Percentiles rank a stretch among this genome's conserved stretches.
Conservation (phyloP, 2,888 invertebrate genomes). For the Epinotia nisella region DNA sequence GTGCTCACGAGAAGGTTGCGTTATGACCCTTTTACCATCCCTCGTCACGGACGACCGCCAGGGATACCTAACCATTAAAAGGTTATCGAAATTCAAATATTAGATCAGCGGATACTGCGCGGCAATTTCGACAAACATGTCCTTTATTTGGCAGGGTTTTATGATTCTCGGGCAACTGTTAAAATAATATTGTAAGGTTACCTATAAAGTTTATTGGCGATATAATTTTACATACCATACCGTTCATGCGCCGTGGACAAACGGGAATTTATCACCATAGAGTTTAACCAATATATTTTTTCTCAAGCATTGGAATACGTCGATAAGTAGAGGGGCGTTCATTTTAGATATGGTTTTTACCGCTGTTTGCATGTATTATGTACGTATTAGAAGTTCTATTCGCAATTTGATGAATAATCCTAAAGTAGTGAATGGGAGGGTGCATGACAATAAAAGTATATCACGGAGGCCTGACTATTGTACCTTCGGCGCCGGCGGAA, state of each 20-base stretch:
- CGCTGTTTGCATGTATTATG: background rate
- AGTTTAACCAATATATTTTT: background rate
- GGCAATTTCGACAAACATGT: conserved; percentile 50
- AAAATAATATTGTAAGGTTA: conserved; percentile 42
- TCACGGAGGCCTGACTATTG: conserved; percentile 78
- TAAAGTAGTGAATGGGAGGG: conserved; percentile 68
- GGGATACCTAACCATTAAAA: conserved; percentile 57
- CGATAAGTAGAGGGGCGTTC: too few relatives aligned
- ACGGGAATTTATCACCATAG: conserved; percentile 1
- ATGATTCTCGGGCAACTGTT: conserved; percentile 31
- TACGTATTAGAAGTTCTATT: conserved; percentile 52
- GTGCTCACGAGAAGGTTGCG: conserved; percentile 70
- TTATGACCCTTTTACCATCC: conserved; percentile 67
- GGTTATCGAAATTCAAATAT: conserved; percentile 57
- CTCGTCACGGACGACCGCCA: conserved; percentile 63
- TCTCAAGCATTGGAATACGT: too few relatives aligned
- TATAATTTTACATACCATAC: conserved; percentile 11
- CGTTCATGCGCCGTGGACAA: background rate
- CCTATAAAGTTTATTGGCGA: conserved; percentile 38
- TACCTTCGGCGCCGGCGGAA: conserved; percentile 82
- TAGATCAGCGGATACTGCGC: conserved; percentile 56
- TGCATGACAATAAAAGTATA: conserved; percentile 84
- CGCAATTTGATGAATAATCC: conserved; percentile 68
- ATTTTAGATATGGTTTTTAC: background rate
- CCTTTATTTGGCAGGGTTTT: conserved; percentile 46